Percentiles rank a stretch among this genome's conserved stretches.
phyloP scores from a whole-genome alignment of 2,797 vertebrate species.

The Parotocinclus haroldoi region DNA sequence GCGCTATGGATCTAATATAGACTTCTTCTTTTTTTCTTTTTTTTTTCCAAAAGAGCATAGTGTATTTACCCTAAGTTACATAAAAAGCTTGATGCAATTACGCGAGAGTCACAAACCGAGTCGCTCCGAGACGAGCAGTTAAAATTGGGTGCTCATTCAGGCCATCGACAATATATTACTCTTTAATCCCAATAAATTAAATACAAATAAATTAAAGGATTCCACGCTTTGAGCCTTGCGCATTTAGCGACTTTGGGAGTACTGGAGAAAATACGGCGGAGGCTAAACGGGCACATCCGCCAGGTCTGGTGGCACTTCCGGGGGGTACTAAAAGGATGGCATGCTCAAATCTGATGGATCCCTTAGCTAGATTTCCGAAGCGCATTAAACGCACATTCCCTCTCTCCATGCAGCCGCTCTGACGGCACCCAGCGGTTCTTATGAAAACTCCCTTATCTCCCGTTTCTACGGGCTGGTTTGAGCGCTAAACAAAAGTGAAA shows the following conservation, averaged over 20 bases:
- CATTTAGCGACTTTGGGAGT: conserved; percentile 30
- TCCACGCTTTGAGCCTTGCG: conserved; percentile 22
- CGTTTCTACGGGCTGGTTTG: conserved; percentile 2
- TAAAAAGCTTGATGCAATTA: conserved; percentile 10
- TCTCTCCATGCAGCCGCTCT: conserved; percentile 12
- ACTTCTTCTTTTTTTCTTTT: neutral
- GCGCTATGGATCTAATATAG: conserved; percentile 49
- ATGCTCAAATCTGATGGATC: conserved; percentile 31
- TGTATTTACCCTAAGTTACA: conserved; percentile 29
- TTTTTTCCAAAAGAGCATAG: too few relatives aligned
- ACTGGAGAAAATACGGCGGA: conserved; percentile 39
- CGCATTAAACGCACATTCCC: neutral
- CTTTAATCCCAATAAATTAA: conserved; percentile 67
- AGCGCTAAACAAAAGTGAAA: conserved; percentile 2
- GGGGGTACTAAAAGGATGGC: conserved; percentile 33
- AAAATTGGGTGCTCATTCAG: conserved; percentile 30
- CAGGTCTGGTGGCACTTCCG: conserved; percentile 21
- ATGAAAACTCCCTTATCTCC: neutral
- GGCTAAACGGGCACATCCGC: neutral
- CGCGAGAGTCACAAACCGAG: too few relatives aligned
- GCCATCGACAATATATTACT: conserved; percentile 50
- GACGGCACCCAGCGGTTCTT: neutral
- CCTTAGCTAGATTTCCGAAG: neutral
- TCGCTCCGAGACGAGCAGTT: conserved; percentile 22
- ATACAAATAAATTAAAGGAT: conserved; percentile 66